Evolutionary conservation across 2,797 vertebrate genomes (phyloP).

Genomic region (Notamacropus eugenii): DNA sequence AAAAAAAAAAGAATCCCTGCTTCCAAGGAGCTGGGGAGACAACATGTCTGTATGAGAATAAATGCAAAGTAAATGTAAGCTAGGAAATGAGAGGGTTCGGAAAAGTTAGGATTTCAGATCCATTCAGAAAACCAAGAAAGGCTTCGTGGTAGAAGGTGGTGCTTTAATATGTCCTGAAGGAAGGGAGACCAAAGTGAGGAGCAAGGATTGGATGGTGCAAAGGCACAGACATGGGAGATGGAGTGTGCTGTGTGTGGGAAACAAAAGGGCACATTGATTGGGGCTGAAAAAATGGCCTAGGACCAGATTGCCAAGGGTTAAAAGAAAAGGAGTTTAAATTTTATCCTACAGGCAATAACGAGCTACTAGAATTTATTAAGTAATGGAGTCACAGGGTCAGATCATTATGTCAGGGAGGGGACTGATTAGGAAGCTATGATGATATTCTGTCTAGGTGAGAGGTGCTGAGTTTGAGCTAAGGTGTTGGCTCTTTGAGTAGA

Average conservation of each 20-base stretch:
- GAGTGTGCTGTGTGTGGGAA: neutral
- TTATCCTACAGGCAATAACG: neutral
- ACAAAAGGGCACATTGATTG: neutral
- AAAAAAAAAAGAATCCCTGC: neutral
- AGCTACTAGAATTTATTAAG: neutral
- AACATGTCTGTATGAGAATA: neutral
- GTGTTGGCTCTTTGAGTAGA: neutral
- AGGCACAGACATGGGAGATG: neutral
- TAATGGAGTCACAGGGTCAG: neutral
- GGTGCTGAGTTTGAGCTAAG: neutral
- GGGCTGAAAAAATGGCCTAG: neutral
- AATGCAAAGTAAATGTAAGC: neutral
- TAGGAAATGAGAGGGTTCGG: neutral
- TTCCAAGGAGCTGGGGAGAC: neutral
- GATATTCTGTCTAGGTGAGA: neutral
- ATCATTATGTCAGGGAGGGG: neutral
- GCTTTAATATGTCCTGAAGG: neutral
- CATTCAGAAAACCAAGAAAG: neutral
- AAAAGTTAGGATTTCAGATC: too few species aligned
- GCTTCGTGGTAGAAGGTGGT: neutral
- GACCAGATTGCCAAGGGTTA: neutral
- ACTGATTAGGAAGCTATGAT: neutral
- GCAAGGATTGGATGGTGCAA: neutral
- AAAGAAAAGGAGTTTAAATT: neutral
- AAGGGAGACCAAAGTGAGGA: neutral